A percentile compares a stretch with the other conserved stretches of the same genome.
These are phyloP conservation scores for Psittacara wagleri DNA, from an alignment of 2,113 vertebrate genomes.

Conservation along the genomic window DNA sequence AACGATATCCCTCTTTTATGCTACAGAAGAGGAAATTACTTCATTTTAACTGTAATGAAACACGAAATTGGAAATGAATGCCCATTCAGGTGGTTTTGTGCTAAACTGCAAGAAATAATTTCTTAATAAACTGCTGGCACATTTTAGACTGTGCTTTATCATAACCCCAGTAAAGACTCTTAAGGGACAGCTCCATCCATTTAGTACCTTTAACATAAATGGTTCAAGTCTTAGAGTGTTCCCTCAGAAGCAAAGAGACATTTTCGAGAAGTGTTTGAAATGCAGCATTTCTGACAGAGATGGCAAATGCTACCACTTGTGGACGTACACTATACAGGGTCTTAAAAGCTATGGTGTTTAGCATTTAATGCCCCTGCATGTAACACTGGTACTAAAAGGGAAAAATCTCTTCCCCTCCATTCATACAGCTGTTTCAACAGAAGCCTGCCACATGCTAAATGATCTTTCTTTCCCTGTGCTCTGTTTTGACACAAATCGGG, in stretches of 20 bases:
- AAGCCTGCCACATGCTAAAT: accelerated
- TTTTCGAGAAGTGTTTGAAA: background rate
- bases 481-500: background rate
- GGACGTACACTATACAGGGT: background rate
- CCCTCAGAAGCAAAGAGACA: background rate
- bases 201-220: background rate
- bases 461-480: background rate
- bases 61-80: background rate
- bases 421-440: background rate
- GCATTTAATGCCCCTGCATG: background rate
- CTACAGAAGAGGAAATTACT: background rate
- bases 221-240: background rate
- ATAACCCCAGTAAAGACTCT: background rate
- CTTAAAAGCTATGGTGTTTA: background rate
- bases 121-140: background rate
- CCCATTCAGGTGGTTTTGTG: background rate
- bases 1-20: background rate
- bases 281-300: background rate
- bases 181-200: background rate
- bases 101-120: background rate
- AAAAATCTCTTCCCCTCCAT: background rate
- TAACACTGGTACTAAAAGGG: background rate
- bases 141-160: background rate
- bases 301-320: background rate
- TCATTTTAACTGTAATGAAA: background rate